These are phyloP conservation scores for Prolemur simus DNA, from an alignment of 2,113 vertebrate species.

Conservation along the genomic window DNA sequence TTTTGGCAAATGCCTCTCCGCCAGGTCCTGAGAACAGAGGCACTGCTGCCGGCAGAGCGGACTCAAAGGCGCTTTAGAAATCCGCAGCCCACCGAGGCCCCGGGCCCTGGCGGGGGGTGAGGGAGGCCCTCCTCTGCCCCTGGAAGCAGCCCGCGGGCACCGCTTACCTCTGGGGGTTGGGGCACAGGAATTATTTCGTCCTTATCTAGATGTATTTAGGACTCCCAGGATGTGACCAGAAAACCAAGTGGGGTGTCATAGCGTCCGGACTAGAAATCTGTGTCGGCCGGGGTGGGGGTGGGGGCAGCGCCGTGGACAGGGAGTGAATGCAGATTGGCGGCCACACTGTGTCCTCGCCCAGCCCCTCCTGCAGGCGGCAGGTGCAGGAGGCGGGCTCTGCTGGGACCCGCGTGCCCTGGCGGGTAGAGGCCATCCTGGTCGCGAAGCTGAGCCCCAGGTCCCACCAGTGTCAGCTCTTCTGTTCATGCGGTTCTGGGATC, in stretches of 20 bases:
- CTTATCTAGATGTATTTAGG: slow-evolving; percentile 77
- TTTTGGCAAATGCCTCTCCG: slow-evolving; percentile 64
- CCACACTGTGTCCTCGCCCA: slow-evolving; percentile 25
- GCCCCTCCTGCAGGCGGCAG: not conserved
- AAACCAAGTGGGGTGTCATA: slow-evolving; percentile 42
- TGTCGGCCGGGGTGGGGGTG: slow-evolving; percentile 56
- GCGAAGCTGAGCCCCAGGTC: not conserved
- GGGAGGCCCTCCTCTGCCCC: not conserved
- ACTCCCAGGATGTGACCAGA: slow-evolving; percentile 75
- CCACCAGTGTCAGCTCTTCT: not conserved
- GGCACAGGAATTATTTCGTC: not conserved
- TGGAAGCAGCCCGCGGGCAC: not conserved
- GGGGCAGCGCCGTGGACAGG: slow-evolving; percentile 26
- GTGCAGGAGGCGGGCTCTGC: not conserved
- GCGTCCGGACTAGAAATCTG: slow-evolving; percentile 71
- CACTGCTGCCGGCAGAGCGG: not conserved
- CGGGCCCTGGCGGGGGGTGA: rapidly evolving
- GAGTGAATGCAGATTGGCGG: slow-evolving; percentile 57
- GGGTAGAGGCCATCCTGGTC: rapidly evolving
- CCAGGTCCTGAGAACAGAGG: slow-evolving; percentile 70
- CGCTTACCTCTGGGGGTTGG: not conserved
- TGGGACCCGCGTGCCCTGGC: rapidly evolving
- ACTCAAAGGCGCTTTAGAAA: slow-evolving; percentile 65
- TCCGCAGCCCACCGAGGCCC: slow-evolving; percentile 24
- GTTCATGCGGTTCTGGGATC: not conserved